Conservation (phyloP, 1,140 invertebrate species). For the Ctenoplectra terminalis region DNA sequence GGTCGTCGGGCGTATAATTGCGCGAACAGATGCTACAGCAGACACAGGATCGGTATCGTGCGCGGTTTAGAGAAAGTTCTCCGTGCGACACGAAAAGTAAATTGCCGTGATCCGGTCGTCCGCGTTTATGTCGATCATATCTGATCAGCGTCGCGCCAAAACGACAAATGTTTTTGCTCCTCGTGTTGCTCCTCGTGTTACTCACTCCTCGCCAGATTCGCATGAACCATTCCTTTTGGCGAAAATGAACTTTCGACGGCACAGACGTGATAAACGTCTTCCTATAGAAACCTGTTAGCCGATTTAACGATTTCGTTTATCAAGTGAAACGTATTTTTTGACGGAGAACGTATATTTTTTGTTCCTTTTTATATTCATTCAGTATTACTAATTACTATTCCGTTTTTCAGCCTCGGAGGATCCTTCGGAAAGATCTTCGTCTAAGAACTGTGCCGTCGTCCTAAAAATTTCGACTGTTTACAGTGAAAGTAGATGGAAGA, state of each 20-base stretch:
- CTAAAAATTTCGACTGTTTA: background rate
- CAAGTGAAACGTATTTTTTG: too few relatives aligned
- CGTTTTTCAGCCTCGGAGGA: background rate
- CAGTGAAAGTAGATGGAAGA: slow-evolving; percentile 14
- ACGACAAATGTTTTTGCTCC: background rate
- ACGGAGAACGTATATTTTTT: too few relatives aligned
- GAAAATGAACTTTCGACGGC: background rate
- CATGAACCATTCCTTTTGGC: background rate
- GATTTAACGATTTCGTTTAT: background rate
- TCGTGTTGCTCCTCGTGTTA: background rate
- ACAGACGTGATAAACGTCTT: background rate
- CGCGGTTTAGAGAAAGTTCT: slow-evolving; percentile 73
- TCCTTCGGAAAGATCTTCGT: background rate
- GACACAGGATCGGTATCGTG: slow-evolving; percentile 51
- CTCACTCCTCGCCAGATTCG: too few relatives aligned
- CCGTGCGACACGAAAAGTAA: slow-evolving; percentile 68
- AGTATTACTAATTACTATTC: background rate
- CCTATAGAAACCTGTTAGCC: background rate
- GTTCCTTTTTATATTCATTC: too few relatives aligned
- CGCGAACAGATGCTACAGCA: slow-evolving; percentile 30
- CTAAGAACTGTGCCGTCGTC: background rate
- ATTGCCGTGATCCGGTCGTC: slow-evolving; percentile 58
- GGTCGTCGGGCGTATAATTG: slow-evolving; percentile 60
- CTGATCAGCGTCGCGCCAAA: background rate
- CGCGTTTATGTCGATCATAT: slow-evolving; percentile 34